phyloP scores from a whole-genome alignment of 2,888 invertebrate genomes.

The Bembecia ichneumoniformis region DNA sequence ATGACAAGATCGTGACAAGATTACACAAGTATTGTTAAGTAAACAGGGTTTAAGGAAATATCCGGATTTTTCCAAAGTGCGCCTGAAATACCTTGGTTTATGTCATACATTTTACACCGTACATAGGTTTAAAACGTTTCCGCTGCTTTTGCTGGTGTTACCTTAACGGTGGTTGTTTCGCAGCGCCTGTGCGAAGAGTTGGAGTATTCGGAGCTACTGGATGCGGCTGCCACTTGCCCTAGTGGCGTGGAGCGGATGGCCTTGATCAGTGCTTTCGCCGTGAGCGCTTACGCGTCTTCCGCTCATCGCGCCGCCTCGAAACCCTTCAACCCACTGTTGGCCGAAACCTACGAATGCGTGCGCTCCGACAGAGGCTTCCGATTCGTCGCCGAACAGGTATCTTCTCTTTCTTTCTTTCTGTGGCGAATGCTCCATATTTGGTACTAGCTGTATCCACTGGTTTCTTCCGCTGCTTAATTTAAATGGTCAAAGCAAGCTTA shows the following conservation, averaged over 20 bases:
- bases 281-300: slow-evolving; percentile 82
- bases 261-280: slow-evolving; percentile 84
- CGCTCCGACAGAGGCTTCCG: slow-evolving; percentile 84
- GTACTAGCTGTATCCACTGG: too few relatives aligned
- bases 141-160: slow-evolving; percentile 7
- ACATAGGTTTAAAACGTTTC: too few relatives aligned
- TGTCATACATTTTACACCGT: too few relatives aligned
- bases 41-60: too few relatives aligned
- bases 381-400: slow-evolving; percentile 84
- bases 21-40: too few relatives aligned
- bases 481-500: too few relatives aligned
- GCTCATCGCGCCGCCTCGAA: slow-evolving; percentile 85
- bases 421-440: too few relatives aligned
- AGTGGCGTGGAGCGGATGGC: slow-evolving; percentile 82
- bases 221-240: slow-evolving; percentile 77
- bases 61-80: too few relatives aligned
- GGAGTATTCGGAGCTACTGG: slow-evolving; percentile 85
- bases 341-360: slow-evolving; percentile 87
- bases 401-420: neutral
- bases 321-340: slow-evolving; percentile 87
- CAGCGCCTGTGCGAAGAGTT: slow-evolving; percentile 86
- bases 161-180: neutral
- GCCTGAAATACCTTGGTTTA: too few relatives aligned
- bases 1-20: too few relatives aligned
- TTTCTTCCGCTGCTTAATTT: too few relatives aligned